A percentile compares a stretch with the other conserved stretches of the same genome.
These are phyloP conservation scores for Characodon lateralis DNA, from an alignment of 2,797 vertebrate species.

Conservation along the genomic window DNA sequence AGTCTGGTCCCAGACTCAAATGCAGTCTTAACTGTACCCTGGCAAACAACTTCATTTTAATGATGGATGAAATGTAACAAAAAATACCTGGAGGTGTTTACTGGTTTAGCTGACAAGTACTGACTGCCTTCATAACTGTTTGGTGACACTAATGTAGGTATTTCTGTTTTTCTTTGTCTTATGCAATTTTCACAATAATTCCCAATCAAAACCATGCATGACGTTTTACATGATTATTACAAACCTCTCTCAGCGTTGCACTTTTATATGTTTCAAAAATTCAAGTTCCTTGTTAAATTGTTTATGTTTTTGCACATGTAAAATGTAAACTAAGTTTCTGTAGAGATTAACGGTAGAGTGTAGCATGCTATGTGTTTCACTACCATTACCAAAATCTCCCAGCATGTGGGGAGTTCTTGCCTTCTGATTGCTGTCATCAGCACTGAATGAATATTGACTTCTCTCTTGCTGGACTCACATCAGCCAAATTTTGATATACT, in stretches of 20 bases:
- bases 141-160: not conserved
- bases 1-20: not conserved
- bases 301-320: constrained; percentile 12
- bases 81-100: not conserved
- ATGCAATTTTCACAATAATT: not conserved
- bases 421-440: constrained; percentile 64
- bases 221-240: not conserved
- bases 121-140: not conserved
- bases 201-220: not conserved
- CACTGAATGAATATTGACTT: constrained; percentile 62
- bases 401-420: constrained; percentile 43
- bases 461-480: constrained; percentile 51
- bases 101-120: not conserved
- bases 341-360: constrained; percentile 33
- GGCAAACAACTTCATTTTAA: not conserved
- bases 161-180: not conserved
- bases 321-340: constrained; percentile 45
- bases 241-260: not conserved
- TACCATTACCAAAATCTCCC: constrained; percentile 55
- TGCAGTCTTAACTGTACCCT: no score
- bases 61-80: not conserved
- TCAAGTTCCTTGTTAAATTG: not conserved
- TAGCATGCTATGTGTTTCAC: constrained; percentile 49
- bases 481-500: constrained; percentile 53
- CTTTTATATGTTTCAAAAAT: not conserved